A percentile compares a stretch with the other conserved stretches of the same genome.
Conservation (phyloP, 2,888 invertebrate genomes). For the Lycocerus yunnanus region DNA sequence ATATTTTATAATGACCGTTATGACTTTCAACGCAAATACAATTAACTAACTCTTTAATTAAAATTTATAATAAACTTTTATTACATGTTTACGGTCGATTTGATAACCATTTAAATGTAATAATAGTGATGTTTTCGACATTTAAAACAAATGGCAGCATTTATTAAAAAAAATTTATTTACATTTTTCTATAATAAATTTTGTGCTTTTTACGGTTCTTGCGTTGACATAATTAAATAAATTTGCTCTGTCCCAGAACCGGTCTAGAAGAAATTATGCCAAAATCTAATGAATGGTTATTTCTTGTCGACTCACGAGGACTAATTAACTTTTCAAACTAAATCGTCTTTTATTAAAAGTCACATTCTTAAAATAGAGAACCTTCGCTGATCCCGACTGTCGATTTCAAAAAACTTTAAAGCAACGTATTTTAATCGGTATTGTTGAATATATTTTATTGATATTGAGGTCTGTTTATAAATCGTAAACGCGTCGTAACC, state of each 20-base stretch:
- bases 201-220: background rate
- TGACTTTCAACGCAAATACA: constrained; percentile 6
- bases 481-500: too few relatives aligned
- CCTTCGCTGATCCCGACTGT: background rate
- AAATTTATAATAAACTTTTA: background rate
- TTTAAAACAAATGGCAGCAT: background rate
- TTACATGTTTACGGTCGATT: background rate
- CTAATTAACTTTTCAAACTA: background rate
- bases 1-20: constrained; percentile 4
- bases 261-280: background rate
- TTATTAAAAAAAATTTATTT: background rate
- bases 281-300: background rate
- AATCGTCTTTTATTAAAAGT: background rate
- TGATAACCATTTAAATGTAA: background rate
- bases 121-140: background rate
- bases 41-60: background rate
- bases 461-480: too few relatives aligned
- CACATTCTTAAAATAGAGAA: background rate
- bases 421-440: background rate
- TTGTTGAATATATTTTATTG: too few relatives aligned
- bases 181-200: background rate
- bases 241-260: background rate
- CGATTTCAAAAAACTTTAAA: background rate
- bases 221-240: background rate
- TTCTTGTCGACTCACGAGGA: background rate